Percentiles rank a stretch among this genome's conserved stretches.
These are phyloP conservation scores for Oreocharis arfaki DNA, from an alignment of 2,113 vertebrate genomes.

Conservation along the genomic window DNA sequence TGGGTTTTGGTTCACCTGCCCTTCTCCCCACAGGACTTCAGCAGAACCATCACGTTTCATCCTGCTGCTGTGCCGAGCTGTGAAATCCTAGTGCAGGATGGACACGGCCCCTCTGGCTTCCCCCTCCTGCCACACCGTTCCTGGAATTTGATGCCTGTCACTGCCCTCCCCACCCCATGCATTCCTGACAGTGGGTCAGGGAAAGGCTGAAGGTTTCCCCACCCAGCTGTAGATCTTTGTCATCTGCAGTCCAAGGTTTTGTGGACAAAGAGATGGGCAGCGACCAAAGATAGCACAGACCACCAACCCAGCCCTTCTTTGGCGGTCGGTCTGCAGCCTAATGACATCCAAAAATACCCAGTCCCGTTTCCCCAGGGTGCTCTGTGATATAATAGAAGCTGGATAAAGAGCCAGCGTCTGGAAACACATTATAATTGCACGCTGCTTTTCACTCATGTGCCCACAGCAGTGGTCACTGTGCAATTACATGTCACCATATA, in stretches of 20 bases:
- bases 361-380: background rate
- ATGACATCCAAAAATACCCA: background rate
- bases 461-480: conserved; percentile 55
- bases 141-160: background rate
- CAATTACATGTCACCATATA: conserved; percentile 72
- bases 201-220: background rate
- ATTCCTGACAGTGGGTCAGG: background rate
- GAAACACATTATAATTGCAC: conserved; percentile 64
- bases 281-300: background rate
- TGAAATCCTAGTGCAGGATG: background rate
- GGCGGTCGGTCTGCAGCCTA: background rate
- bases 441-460: conserved; percentile 14
- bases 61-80: rapidly evolving
- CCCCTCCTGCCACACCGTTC: background rate
- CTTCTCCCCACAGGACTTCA: background rate
- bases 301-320: background rate
- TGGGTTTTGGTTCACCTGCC: background rate
- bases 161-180: background rate
- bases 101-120: background rate
- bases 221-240: background rate
- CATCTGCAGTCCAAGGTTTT: background rate
- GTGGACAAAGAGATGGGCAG: background rate
- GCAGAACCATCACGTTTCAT: background rate
- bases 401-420: conserved; percentile 7
- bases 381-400: background rate